Percentiles rank a stretch among this genome's conserved stretches.
phyloP scores from a whole-genome alignment of 2,113 vertebrate genomes.

The Amblyornis subalaris region DNA sequence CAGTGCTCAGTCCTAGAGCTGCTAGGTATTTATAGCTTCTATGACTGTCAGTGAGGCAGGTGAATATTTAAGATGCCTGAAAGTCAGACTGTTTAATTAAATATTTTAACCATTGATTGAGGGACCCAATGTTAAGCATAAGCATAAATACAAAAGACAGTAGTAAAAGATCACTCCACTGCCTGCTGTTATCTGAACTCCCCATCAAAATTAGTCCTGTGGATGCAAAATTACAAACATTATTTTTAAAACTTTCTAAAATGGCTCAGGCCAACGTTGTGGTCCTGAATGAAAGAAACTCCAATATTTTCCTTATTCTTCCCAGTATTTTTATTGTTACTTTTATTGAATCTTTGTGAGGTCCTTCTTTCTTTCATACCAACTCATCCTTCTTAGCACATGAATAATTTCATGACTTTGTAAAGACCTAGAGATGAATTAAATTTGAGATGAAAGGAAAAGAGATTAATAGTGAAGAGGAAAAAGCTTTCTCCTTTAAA shows the following conservation, averaged over 20 bases:
- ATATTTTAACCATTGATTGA: not conserved
- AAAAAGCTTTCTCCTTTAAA: constrained; percentile 1
- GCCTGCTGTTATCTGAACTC: not conserved
- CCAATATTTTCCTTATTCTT: not conserved
- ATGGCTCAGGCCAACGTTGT: not conserved
- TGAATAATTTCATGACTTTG: constrained; percentile 37
- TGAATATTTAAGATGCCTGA: not conserved
- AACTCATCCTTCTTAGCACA: not conserved
- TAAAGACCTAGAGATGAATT: constrained; percentile 38
- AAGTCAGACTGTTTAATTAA: not conserved
- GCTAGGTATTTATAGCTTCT: not conserved
- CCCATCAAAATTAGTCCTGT: not conserved
- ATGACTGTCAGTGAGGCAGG: not conserved
- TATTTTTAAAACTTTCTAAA: not conserved
- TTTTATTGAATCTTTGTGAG: not conserved
- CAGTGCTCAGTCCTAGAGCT: not conserved
- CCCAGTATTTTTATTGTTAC: not conserved
- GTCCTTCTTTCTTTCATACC: not conserved
- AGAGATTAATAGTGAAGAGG: constrained; percentile 25
- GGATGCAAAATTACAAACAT: not conserved
- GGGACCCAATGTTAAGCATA: not conserved
- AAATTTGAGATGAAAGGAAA: constrained; percentile 40
- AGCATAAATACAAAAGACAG: not conserved
- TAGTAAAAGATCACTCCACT: not conserved
- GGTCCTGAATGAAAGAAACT: not conserved